Evolutionary conservation across 1,140 invertebrate species (phyloP).

Genomic region (Cepaea nemoralis): DNA sequence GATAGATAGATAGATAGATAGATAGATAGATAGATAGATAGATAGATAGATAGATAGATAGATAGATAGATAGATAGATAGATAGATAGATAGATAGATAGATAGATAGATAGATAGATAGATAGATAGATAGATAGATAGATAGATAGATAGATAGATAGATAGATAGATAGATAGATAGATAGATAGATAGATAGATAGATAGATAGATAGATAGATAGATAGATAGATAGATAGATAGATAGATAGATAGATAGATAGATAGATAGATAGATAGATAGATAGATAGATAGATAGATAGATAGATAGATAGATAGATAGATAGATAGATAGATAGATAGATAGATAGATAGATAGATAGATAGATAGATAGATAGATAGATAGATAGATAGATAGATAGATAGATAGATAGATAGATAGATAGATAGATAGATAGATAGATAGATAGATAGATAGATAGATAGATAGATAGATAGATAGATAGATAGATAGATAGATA

Average conservation of each 20-base stretch:
- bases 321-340: neutral
- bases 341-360: too few relatives aligned
- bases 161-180: neutral
- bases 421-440: too few relatives aligned
- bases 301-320: neutral
- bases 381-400: too few relatives aligned
- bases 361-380: too few relatives aligned
- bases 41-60: conserved; percentile 5
- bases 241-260: neutral
- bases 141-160: neutral
- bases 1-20: too few relatives aligned
- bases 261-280: neutral
- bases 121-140: neutral
- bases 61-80: neutral
- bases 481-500: too few relatives aligned
- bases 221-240: neutral
- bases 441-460: too few relatives aligned
- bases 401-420: too few relatives aligned
- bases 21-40: conserved; percentile 55
- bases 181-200: neutral
- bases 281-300: neutral
- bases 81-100: neutral
- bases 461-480: too few relatives aligned
- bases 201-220: neutral
- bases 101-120: neutral